Evolutionary conservation across 2,797 vertebrate genomes (phyloP), one percentile per base, ranked within the genome.

Genomic region (Erpetoichthys calabaricus): DNA sequence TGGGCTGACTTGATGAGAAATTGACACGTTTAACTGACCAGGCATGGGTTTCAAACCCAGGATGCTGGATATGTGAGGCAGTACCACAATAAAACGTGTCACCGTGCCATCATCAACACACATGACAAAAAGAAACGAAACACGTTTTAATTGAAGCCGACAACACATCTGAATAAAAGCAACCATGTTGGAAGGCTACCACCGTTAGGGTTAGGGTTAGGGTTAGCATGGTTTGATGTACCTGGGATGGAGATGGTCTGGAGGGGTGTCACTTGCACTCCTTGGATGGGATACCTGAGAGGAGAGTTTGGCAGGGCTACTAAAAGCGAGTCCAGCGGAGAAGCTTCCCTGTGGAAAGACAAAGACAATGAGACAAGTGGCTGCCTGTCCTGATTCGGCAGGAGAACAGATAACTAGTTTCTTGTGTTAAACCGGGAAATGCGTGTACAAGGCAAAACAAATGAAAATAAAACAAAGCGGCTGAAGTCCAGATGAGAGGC

Each of bases 251-350:
- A 51, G 56, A 72, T 42, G 0, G 67, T 72, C 25, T 74, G 65
- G 56, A 71, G 54, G 2, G 76, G 75, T 65, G 71, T 72, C 59
- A 75, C 70, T 4, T 69, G 70, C 45, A 69, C 62, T 4, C 73
- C 73, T 0, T 72, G 60, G 43, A 73, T 58, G 0, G 72, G 75
- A 51, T 74, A 77, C 5, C 69, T 74, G 8, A 77, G 73, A 7
- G 73, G 75, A 42, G 66, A 55, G 53, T 74, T 75, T 62, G 75
- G 70, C 5, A 54, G 64, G 47, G 70, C 73, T 65, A 78, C 63
- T 47, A 73, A 53, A 1, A 55, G 50, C 8, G 9, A 25, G 8
- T 51, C 4, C 41, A 51, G 8, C 5, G 8, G 5, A 5, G 50
- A 51, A 8, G 3, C 8, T 51, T 51, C 50, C 50, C 50, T 51